Evolutionary conservation across 53 echinoderm and acorn worm species (phyloP).

Genomic region (Hippasteria phrygiana): DNA sequence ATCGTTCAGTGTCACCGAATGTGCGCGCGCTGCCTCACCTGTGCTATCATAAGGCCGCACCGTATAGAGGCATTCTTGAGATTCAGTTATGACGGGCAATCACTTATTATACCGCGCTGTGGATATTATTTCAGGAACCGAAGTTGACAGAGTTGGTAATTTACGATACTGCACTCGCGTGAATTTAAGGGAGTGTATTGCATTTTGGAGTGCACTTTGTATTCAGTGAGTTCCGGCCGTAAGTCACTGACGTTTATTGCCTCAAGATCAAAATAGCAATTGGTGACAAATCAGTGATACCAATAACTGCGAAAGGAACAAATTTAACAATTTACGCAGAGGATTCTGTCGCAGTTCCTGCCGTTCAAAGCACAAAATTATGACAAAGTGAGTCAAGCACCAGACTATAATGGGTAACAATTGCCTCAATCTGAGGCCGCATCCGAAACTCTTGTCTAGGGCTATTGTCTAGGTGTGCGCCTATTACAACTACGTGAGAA

Average conservation of each 20-base stretch:
- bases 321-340: no score
- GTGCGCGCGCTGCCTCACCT: neutral
- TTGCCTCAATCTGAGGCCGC: no score
- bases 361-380: no score
- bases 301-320: neutral
- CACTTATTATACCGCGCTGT: neutral
- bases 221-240: neutral
- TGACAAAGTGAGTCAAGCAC: no score
- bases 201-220: neutral
- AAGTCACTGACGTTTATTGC: slow-evolving; percentile 4
- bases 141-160: slow-evolving; percentile 24
- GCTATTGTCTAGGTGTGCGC: no score
- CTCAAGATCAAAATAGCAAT: neutral
- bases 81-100: slow-evolving; percentile 13
- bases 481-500: no score
- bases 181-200: neutral
- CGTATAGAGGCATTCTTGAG: neutral
- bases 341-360: no score
- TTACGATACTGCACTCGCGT: slow-evolving; percentile 2
- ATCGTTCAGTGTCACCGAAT: neutral
- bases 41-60: neutral
- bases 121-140: slow-evolving; percentile 13
- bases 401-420: no score
- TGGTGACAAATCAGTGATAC: neutral
- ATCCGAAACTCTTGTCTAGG: no score